Base-by-base conservation (phyloP, 2,113 vertebrate species). In the Hirundichthys speculiger region DNA sequence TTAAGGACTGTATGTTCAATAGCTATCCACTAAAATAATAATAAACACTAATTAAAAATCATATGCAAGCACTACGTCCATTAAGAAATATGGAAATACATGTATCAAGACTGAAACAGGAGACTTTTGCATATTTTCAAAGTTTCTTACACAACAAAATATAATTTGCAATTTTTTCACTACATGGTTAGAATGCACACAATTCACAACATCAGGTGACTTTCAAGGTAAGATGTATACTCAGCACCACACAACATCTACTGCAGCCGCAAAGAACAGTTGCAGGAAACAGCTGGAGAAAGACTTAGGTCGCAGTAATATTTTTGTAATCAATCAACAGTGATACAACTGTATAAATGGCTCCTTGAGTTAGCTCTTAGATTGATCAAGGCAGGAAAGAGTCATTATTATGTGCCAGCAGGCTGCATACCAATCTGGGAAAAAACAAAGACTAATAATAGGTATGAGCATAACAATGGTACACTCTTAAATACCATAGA, bases 311-410 rank as follows among this genome's bases (percentile, higher is more conserved):
- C 41, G 38, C 34, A 69, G 79, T 66, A 66, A 59, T n/a, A n/a
- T 25, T 75, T 66, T 73, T 43, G 67, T 52, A 60, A 81, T 74
- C 52, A 54, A 56, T 64, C 67, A 56, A 49, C 21, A 14, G 59
- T 86, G 68, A 83, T 63, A 69, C 69, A 82, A 85, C 69, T 45
- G 4, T 13, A n/a, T n/a, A 71, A 64, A 56, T 21, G 10, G 63
- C 70, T 74, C 60, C 41, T 51, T 67, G 24, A 77, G 46, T 59
- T 20, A 38, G 51, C n/a, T 38, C 24, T 41, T 77, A 79, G 45
- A 78, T 52, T 71, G 57, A 68, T 46, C 39, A 47, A 42, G 52
- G 21, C 52, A 57, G 27, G 41, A 64, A 34, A 54, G 57, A 70
- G 30, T 52, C 59, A 41, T 65, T 42, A 58, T 55, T 41, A 52